These are phyloP conservation scores for Dipodomys merriami DNA, from an alignment of 2,113 vertebrate genomes.

Conservation along the genomic window DNA sequence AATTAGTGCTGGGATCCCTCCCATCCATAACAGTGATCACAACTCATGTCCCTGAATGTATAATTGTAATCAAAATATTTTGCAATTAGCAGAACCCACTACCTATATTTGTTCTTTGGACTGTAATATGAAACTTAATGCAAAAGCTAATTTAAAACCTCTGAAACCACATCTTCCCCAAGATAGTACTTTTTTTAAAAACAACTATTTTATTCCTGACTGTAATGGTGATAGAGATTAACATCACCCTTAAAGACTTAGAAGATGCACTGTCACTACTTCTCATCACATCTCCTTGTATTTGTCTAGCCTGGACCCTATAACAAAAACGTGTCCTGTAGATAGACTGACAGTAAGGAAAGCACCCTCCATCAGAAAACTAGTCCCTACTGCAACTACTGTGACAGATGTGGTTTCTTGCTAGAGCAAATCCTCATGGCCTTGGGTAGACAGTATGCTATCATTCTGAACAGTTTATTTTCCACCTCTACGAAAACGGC, in stretches of 20 bases:
- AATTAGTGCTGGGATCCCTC: not conserved
- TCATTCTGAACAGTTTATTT: not conserved
- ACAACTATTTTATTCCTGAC: not conserved
- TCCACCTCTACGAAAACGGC: not conserved
- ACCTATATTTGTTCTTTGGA: not conserved
- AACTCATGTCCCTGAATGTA: too few relatives aligned
- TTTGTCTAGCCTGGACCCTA: not conserved
- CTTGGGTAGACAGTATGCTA: not conserved
- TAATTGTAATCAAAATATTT: not conserved
- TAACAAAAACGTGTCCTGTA: not conserved
- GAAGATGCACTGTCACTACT: not conserved
- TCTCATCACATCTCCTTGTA: not conserved
- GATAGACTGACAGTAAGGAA: not conserved
- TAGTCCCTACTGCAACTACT: not conserved
- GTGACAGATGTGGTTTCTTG: not conserved
- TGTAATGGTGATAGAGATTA: not conserved
- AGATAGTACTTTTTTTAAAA: not conserved
- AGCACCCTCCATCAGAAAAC: slow-evolving; percentile 2
- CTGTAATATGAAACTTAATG: not conserved
- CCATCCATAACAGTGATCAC: not conserved
- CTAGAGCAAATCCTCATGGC: not conserved
- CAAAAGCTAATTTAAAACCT: slow-evolving; percentile 39
- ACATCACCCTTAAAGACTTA: not conserved
- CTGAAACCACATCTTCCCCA: not conserved
- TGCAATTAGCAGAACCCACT: not conserved